Base-by-base conservation (phyloP, 2,113 vertebrate genomes). In the Thermophis baileyi region DNA sequence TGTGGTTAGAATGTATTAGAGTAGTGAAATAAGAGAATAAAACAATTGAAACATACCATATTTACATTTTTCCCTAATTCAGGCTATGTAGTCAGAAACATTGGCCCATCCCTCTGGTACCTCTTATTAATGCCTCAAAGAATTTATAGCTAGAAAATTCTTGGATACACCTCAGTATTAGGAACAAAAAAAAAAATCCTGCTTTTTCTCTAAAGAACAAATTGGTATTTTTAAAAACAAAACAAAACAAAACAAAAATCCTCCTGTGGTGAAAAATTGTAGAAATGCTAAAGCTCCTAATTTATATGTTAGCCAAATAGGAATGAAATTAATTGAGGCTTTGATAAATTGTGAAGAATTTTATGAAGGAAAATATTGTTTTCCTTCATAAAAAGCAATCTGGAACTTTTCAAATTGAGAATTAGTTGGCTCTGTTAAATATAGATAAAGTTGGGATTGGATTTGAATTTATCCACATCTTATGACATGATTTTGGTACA, bases 341-440 rank as follows among this genome's bases (percentile, higher is more conserved):
- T 60, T 7, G 30, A 0, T n/a, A 4, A 4, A 89, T 9, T 63
- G 25, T 89, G 35, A 27, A 8, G 9, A 91, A 30, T 93, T 0
- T 47, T 40, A 40, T n/a, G 85, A 4, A 85, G 89, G 0, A 89
- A 1, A 0, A 0, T 49, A 49, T 55, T 46, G 46, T 94, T 35
- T 92, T 92, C 2, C 50, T 51, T 51, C 2, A 51, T 51, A 51
- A 51, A 3, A 44, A 85, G 88, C 53, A 74, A 44, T 51, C 14
- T 55, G 88, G 49, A 93, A 60, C 27, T 35, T 44, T 92, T 3
- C 90, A 47, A 89, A 81, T 35, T 50, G 22, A 94, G n/a, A 91
- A 57, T 6, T 20, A 5, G 53, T 8, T 47, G 20, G 25, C 0
- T 0, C 24, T 60, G 1, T 50, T 27, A 47, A 16, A 4, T 88